Conservation (phyloP, 2,113 vertebrate species). For the Pelvicachromis taeniatus region DNA sequence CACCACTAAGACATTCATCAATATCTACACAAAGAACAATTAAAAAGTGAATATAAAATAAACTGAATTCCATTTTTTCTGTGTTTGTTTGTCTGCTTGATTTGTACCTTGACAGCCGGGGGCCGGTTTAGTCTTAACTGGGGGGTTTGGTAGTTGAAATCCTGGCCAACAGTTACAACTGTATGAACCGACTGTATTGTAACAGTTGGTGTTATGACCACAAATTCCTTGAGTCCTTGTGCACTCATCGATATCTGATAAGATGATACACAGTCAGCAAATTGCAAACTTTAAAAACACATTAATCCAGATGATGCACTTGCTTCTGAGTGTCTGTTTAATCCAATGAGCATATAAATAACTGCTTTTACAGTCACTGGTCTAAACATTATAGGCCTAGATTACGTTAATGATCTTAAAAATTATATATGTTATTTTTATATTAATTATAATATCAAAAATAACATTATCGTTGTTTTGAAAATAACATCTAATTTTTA, state of each 20-base stretch:
- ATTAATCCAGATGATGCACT: background rate
- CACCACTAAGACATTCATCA: slow-evolving; percentile 26
- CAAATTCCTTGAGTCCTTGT: background rate
- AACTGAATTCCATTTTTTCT: background rate
- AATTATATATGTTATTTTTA: background rate
- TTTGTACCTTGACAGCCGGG: slow-evolving; percentile 27
- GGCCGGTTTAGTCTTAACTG: fast-evolving
- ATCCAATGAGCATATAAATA: background rate
- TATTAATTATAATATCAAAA: background rate
- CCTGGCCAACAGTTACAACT: slow-evolving; percentile 8
- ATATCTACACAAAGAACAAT: slow-evolving; percentile 9
- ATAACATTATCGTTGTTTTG: background rate
- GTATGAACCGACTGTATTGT: slow-evolving; percentile 8
- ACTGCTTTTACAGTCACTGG: background rate
- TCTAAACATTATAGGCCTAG: background rate
- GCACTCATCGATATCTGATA: slow-evolving; percentile 55
- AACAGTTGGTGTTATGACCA: background rate
- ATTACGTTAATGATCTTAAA: background rate
- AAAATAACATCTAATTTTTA: background rate
- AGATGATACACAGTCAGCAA: background rate
- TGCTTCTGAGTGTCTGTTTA: background rate
- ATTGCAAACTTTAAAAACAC: background rate
- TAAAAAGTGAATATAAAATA: background rate
- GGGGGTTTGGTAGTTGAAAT: background rate
- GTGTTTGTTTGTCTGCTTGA: background rate